Evolutionary conservation across 2,888 invertebrate genomes (phyloP).

Genomic region (Lycia hirtaria): DNA sequence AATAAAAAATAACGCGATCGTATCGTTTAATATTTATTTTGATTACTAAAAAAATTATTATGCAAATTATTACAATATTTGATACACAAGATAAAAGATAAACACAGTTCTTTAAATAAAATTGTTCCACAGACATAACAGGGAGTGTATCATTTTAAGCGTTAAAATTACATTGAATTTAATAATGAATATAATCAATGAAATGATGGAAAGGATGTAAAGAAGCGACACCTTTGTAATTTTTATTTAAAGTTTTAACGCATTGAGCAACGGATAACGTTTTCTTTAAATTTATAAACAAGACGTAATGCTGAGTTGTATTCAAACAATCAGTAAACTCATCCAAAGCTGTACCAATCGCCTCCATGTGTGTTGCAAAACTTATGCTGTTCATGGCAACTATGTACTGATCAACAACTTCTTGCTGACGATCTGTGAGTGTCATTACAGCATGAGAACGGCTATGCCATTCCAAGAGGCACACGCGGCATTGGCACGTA

Average conservation of each 20-base stretch:
- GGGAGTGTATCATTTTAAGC: too few relatives aligned
- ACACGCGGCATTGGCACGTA: slow-evolving; percentile 23
- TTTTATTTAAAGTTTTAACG: background rate
- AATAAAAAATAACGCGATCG: too few relatives aligned
- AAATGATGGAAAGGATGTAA: background rate
- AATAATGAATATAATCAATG: too few relatives aligned
- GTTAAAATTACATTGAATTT: too few relatives aligned
- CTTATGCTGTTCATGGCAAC: background rate
- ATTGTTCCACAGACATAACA: too few relatives aligned
- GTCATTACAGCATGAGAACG: background rate
- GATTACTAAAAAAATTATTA: too few relatives aligned
- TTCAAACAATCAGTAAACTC: background rate
- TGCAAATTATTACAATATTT: too few relatives aligned
- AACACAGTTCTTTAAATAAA: too few relatives aligned
- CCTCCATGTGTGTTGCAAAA: background rate
- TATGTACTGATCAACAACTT: background rate
- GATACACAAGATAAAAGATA: too few relatives aligned
- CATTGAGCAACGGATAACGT: background rate
- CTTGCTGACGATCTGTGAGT: background rate
- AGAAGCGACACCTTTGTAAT: background rate
- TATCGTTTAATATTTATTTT: too few relatives aligned
- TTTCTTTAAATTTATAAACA: background rate
- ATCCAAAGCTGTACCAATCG: background rate
- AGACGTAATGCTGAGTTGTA: background rate
- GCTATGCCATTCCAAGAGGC: slow-evolving; percentile 13